These are phyloP conservation scores for Bombus terrestris DNA, from an alignment of 1,140 invertebrate species.

Conservation along the genomic window DNA sequence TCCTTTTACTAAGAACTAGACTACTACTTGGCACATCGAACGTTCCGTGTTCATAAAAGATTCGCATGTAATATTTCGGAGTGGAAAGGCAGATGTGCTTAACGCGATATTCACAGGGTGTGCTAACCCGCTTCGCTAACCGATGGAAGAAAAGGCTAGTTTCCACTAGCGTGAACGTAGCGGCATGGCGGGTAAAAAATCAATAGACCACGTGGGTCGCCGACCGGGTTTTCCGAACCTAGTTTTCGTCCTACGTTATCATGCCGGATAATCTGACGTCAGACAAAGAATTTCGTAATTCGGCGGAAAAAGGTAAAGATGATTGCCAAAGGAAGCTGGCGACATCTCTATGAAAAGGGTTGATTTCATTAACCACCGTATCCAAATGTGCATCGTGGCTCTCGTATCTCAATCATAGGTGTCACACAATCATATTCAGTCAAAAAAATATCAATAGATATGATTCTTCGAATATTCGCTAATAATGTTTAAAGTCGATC, in stretches of 20 bases:
- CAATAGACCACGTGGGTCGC: constrained; percentile 77
- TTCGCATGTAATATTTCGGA: too few relatives aligned
- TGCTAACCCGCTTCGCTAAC: constrained; percentile 25
- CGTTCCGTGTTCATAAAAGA: neutral
- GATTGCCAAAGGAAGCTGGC: neutral
- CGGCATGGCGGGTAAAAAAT: constrained; percentile 69
- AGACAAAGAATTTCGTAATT: neutral
- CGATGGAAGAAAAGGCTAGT: constrained; percentile 46
- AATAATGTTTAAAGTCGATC: neutral
- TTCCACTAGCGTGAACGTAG: constrained; percentile 34
- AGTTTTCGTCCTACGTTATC: constrained; percentile 50
- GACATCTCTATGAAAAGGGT: neutral
- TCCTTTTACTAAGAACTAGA: too few relatives aligned
- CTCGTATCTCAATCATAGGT: neutral
- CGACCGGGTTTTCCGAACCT: constrained; percentile 68
- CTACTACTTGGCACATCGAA: too few relatives aligned
- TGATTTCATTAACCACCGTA: neutral
- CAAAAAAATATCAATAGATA: neutral
- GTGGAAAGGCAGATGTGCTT: neutral
- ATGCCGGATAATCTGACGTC: neutral
- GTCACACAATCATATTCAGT: too few relatives aligned
- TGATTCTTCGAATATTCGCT: neutral
- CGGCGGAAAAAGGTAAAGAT: neutral
- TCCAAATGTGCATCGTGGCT: neutral
- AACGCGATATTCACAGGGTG: constrained; percentile 25